A percentile compares a stretch with the other conserved stretches of the same genome.
These are phyloP conservation scores for Centropus unirufus DNA, from an alignment of 2,113 vertebrate species.

Conservation along the genomic window DNA sequence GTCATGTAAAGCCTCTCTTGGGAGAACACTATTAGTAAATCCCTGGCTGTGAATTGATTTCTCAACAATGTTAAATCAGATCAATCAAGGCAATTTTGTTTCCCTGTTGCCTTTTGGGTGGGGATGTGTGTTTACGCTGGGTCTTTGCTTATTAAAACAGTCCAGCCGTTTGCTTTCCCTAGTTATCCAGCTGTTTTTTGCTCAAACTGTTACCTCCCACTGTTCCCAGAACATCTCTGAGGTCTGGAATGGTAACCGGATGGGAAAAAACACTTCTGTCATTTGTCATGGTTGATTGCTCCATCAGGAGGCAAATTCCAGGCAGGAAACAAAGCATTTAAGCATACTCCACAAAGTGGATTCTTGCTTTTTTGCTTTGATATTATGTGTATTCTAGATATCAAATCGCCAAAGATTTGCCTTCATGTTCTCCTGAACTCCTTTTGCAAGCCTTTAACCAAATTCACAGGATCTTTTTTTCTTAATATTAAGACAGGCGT, in stretches of 20 bases:
- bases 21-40: neutral
- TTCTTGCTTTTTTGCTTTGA: neutral
- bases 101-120: accelerated
- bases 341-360: accelerated
- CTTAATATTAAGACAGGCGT: neutral
- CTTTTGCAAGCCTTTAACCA: neutral
- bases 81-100: neutral
- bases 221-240: neutral
- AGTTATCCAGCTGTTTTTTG: neutral
- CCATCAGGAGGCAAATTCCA: neutral
- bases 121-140: neutral
- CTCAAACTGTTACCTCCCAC: neutral
- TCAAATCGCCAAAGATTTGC: neutral
- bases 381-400: neutral
- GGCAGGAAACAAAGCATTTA: neutral
- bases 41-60: neutral
- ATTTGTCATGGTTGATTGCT: neutral
- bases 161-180: neutral
- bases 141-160: neutral
- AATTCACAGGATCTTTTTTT: no score
- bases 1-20: neutral
- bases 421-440: neutral
- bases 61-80: neutral
- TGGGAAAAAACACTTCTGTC: neutral
- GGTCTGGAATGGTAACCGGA: neutral